Percentiles rank a stretch among this genome's conserved stretches.
Conservation (phyloP, 2,113 vertebrate species). For the Sardina pilchardus region DNA sequence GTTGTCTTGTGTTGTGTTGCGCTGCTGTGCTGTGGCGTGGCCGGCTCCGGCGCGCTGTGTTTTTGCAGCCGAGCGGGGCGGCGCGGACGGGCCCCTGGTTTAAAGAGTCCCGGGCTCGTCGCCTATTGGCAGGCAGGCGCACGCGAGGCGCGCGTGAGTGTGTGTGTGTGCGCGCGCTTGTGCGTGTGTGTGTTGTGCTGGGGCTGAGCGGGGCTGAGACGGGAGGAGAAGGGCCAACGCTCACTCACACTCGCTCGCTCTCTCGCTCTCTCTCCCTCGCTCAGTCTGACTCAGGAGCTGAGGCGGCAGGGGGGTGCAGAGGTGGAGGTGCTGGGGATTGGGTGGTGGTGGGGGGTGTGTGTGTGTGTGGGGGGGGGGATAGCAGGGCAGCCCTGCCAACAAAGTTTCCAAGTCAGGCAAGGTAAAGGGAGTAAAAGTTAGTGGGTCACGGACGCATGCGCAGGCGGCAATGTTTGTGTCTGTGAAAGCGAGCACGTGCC, state of each 20-base stretch:
- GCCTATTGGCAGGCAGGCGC: slow-evolving; percentile 71
- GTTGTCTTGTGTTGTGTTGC: not conserved
- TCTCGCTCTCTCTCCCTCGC: slow-evolving; percentile 24
- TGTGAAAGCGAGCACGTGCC: not conserved
- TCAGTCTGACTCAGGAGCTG: slow-evolving; percentile 16
- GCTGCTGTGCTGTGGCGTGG: slow-evolving; percentile 9
- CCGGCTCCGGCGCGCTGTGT: not conserved
- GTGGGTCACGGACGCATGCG: slow-evolving; percentile 68
- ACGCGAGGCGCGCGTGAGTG: slow-evolving; percentile 33
- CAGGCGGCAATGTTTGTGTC: not conserved
- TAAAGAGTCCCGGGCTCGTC: slow-evolving; percentile 76
- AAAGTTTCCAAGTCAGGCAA: slow-evolving; percentile 73
- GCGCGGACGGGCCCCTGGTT: slow-evolving; percentile 57
- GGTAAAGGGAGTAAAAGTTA: slow-evolving; percentile 78
- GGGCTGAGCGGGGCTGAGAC: slow-evolving; percentile 44
- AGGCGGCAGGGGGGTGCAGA: not conserved
- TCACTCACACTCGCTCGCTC: slow-evolving; percentile 44
- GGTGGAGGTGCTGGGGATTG: not conserved
- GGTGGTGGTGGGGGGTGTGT: not conserved
- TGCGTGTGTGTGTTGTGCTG: not conserved
- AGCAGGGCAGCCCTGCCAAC: slow-evolving; percentile 55
- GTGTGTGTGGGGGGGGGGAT: slow-evolving; percentile 35
- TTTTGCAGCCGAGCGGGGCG: slow-evolving; percentile 40
- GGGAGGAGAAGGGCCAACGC: slow-evolving; percentile 51
- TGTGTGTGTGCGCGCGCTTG: too few relatives aligned